Conservation (phyloP, 2,888 invertebrate species). For the Cosmia pyralina region DNA sequence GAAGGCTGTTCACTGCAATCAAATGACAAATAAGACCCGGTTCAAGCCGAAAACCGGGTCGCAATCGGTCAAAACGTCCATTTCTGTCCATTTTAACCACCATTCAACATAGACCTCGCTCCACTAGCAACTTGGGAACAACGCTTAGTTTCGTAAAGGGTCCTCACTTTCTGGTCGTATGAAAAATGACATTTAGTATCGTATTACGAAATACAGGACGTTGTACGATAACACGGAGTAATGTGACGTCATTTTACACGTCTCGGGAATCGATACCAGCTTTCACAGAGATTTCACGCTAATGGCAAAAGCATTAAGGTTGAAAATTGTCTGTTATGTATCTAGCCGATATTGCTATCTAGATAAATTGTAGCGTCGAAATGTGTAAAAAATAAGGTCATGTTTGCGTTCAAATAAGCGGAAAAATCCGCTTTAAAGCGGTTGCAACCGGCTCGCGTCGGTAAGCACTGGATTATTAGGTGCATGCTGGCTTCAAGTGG, state of each 20-base stretch:
- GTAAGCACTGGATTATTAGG: constrained; percentile 70
- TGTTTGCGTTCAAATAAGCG: constrained; percentile 63
- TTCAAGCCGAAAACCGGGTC: constrained; percentile 65
- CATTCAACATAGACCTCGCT: constrained; percentile 47
- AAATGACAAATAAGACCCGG: constrained; percentile 64
- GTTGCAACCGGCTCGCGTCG: constrained; percentile 54
- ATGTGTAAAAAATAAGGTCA: constrained; percentile 63
- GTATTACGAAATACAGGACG: constrained; percentile 63
- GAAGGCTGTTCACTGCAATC: constrained; percentile 61
- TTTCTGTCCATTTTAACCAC: constrained; percentile 55
- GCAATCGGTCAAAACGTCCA: constrained; percentile 71
- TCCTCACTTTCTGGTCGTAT: constrained; percentile 51
- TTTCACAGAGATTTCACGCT: constrained; percentile 38
- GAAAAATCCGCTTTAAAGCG: constrained; percentile 66
- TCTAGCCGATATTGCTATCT: constrained; percentile 57
- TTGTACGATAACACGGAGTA: constrained; percentile 66
- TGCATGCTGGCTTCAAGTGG: constrained; percentile 60
- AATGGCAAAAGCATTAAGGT: constrained; percentile 44
- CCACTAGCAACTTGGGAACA: constrained; percentile 13
- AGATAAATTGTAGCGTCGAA: constrained; percentile 55
- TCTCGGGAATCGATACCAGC: constrained; percentile 48
- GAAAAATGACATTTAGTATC: constrained; percentile 65
- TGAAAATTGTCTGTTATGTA: constrained; percentile 41
- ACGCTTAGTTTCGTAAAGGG: constrained; percentile 22
- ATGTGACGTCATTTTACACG: constrained; percentile 67